These are phyloP conservation scores for Epinephelus awoara DNA, from an alignment of 2,797 vertebrate genomes.

Conservation along the genomic window DNA sequence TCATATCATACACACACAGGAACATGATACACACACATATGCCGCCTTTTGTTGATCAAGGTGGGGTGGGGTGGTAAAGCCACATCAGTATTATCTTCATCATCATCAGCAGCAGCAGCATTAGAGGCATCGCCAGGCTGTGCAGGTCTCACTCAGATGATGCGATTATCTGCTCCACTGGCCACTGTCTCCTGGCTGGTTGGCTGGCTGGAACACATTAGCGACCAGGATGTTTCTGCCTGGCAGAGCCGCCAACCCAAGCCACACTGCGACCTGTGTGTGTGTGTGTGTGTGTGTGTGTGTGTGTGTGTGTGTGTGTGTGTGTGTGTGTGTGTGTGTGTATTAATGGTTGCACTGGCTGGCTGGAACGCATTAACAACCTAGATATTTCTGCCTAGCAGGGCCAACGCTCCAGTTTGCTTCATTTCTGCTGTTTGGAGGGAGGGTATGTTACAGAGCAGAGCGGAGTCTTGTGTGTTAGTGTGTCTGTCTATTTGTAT, in stretches of 20 bases:
- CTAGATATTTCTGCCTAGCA: constrained; percentile 74
- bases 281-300: constrained; percentile 24
- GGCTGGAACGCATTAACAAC: constrained; percentile 73
- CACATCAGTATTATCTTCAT: constrained; percentile 59
- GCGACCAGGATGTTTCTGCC: constrained; percentile 84
- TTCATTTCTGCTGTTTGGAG: constrained; percentile 13
- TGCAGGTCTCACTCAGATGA: constrained; percentile 78
- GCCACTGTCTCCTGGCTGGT: constrained; percentile 74
- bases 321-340: constrained; percentile 23
- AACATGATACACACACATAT: constrained; percentile 18
- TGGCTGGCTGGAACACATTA: constrained; percentile 82
- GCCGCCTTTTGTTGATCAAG: constrained; percentile 26
- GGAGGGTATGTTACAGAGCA: not conserved
- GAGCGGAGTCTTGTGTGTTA: not conserved
- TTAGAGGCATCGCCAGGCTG: constrained; percentile 55
- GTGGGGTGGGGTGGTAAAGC: constrained; percentile 21
- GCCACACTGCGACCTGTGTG: constrained; percentile 57
- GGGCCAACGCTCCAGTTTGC: constrained; percentile 22
- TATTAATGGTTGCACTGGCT: constrained; percentile 39
- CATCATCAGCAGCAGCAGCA: constrained; percentile 58
- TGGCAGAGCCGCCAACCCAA: constrained; percentile 69
- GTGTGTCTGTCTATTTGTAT: not conserved
- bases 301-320: not conserved
- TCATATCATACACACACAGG: constrained; percentile 11
- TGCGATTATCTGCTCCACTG: constrained; percentile 86